Evolutionary conservation across 2,113 vertebrate species (phyloP), one percentile per base, ranked within the genome.

Genomic region (Brevimyrus niger): DNA sequence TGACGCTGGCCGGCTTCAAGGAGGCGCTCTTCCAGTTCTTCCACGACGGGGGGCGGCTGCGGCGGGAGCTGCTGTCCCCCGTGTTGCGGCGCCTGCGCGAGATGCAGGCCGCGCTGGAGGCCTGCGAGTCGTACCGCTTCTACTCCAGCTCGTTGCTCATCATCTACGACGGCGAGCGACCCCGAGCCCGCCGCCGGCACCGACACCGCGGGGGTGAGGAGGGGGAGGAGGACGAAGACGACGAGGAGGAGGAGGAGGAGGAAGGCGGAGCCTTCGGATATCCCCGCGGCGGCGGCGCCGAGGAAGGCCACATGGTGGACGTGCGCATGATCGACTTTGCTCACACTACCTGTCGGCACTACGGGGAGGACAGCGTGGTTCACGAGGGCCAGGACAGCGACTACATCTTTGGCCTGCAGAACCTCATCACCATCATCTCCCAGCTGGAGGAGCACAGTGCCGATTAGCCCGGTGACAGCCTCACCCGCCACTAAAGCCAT

Each of bases 21-120:
- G 98, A 99, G 95, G 98, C 98, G 48, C 96, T 99, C 91, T 99
- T 97, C 94, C 98, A 99, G 94, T 99, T 99, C 93, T 99, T 99
- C 94, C 97, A 99, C 90, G 95, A 99, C 0, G 98, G 98, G 10
- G 97, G 95, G 46, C 96, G 96, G 89, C 94, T 99, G 89, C 97
- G 97, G 69, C 96, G 95, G 9, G 98, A 99, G 94, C 97, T 99
- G 88, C 96, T 99, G 55, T 97, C 97, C 17, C 96, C 97, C 0
- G 98, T 99, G 90, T 95, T 99, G 89, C 97, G 97, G 89, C 96
- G 98, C 93, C 96, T 99, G 85, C 94, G 96, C 55, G 98, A 99
- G 92, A 98, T 99, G 93, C 97, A 98, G 93, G 96, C 96, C 0
- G 96, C 97, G 42, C 94, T 99, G 90, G 98, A 98, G 93, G 96